phyloP scores from a whole-genome alignment of 1,140 invertebrate genomes.

The Eumeta japonica region DNA sequence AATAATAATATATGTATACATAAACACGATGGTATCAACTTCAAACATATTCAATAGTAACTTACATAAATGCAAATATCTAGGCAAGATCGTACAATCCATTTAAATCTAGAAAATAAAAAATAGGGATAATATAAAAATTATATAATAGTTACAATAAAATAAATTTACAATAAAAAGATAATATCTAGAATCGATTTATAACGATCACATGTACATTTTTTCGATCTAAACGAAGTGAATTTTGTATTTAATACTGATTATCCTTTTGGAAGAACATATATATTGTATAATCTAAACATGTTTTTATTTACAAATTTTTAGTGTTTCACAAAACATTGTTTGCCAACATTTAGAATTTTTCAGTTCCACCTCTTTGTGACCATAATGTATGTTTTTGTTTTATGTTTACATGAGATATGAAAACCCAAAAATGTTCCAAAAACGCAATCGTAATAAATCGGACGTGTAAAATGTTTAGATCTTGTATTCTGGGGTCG shows the following conservation, averaged over 20 bases:
- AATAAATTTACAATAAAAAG: conserved; percentile 18
- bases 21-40: conserved; percentile 57
- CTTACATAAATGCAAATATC: conserved; percentile 55
- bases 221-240: conserved; percentile 54
- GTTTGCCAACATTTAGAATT: conserved; percentile 41
- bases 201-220: conserved; percentile 55
- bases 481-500: conserved; percentile 58
- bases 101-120: conserved; percentile 33
- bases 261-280: conserved; percentile 50
- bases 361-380: conserved; percentile 50
- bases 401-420: conserved; percentile 23
- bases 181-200: conserved; percentile 27
- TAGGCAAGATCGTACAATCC: conserved; percentile 51
- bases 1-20: conserved; percentile 56
- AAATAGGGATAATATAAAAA: conserved; percentile 26
- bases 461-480: conserved; percentile 54
- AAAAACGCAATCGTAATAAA: conserved; percentile 30
- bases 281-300: conserved; percentile 37
- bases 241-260: conserved; percentile 59
- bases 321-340: conserved; percentile 29
- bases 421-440: conserved; percentile 30
- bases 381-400: conserved; percentile 54
- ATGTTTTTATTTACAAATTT: conserved; percentile 51
- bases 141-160: conserved; percentile 23
- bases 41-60: conserved; percentile 50